Base-by-base conservation (phyloP, 2,888 invertebrate genomes). In the Brenthis daphne region DNA sequence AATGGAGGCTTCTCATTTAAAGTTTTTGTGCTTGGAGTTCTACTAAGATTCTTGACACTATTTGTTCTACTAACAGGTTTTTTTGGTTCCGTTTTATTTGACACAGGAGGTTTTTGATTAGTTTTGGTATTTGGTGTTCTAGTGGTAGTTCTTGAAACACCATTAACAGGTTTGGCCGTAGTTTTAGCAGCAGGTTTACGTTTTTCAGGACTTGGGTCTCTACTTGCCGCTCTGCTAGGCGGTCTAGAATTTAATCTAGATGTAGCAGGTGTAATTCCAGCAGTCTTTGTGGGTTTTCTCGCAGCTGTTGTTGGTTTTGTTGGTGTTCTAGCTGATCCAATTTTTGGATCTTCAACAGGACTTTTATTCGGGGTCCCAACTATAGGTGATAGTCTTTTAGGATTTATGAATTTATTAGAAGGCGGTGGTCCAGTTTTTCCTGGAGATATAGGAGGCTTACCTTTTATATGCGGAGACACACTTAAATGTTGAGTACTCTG, bases 331-430 rank as follows among this genome's bases (percentile, higher is more conserved):
- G 88, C 85, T 53, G 89, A 85, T 58, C 78, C 78, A 57, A 88
- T 83, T 75, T 91, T 92, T 6, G 78, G 75, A 65, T 89, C 87
- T 72, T 89, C 91, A 48, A 79, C 76, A n/a, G 92, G 92, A 77
- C 89, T 93, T 82, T 93, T 93, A 69, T 85, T 93, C 47, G 93
- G 93, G 11, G 93, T 93, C 1, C 93, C 92, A 54, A 92, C 92
- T 43, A 93, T 93, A 5, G 93, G 93, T 12, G 93, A 93, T 2
- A 93, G 79, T 60, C 93, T 82, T 83, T 93, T 93, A 13, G 92
- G 77, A 68, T 90, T 93, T 3, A 93, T 88, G 20, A 84, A 75
- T 76, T 83, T 90, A 57, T 93, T 92, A 0, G 91, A 87, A 54
- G 93, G 93, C 0, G 93, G 93, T 16, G 93, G 93, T 0, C 93